phyloP scores from a whole-genome alignment of 37 sponge, comb jelly and placozoan species.

The Aplysina aerophoba region DNA sequence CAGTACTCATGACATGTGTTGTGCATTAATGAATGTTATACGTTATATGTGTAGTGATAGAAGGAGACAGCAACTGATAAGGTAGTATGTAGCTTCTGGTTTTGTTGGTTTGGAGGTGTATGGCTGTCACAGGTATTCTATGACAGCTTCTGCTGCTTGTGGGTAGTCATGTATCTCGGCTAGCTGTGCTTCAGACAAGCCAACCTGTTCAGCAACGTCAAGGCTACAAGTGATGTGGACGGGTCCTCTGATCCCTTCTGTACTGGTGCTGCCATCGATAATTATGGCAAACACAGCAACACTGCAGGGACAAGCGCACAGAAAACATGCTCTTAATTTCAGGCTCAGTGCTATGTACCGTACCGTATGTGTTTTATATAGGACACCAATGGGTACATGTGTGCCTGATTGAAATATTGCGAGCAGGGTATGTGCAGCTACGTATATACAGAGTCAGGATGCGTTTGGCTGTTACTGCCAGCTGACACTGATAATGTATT shows the following conservation, averaged over 20 bases:
- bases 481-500: no score
- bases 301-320: background rate
- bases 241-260: background rate
- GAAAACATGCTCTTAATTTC: background rate
- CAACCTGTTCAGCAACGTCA: background rate
- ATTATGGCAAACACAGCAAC: constrained; percentile 8
- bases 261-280: background rate
- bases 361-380: background rate
- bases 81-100: no score
- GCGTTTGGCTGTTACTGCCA: no score
- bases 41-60: no score
- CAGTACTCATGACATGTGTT: background rate
- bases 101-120: no score
- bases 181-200: background rate
- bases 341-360: background rate
- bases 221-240: background rate
- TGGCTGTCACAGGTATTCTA: no score
- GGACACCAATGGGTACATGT: no score
- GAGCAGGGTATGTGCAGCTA: no score
- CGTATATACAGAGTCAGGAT: no score
- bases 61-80: no score
- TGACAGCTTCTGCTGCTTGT: background rate
- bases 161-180: constrained; percentile 7
- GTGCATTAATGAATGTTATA: no score
- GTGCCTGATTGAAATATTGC: no score